Evolutionary conservation across 2,888 invertebrate genomes (phyloP).

Genomic region (Gasteruption jaculator): DNA sequence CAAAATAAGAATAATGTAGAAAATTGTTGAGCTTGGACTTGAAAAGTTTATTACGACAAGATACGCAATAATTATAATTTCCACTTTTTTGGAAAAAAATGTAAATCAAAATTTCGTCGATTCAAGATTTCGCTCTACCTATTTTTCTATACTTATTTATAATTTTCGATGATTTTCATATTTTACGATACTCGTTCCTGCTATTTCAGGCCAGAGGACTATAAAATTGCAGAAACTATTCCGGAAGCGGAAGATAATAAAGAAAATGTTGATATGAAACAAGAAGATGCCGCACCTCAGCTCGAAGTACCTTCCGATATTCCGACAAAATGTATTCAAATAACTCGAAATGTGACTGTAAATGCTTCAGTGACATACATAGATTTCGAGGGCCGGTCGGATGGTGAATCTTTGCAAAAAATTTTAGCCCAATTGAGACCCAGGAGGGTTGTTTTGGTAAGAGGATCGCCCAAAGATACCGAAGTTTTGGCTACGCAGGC

Average conservation of each 20-base stretch:
- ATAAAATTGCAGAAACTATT: conserved; percentile 72
- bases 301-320: conserved; percentile 61
- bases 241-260: conserved; percentile 66
- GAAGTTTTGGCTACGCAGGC: conserved; percentile 67
- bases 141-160: conserved; percentile 2
- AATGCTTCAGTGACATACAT: conserved; percentile 89
- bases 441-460: conserved; percentile 65
- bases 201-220: conserved; percentile 78
- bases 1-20: too few species aligned
- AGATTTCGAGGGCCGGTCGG: conserved; percentile 93
- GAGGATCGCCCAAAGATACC: conserved; percentile 69
- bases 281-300: conserved; percentile 57
- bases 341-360: conserved; percentile 70
- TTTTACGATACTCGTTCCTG: conserved; percentile 12
- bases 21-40: too few species aligned
- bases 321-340: conserved; percentile 84
- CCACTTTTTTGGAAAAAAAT: too few species aligned
- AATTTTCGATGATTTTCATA: conserved; percentile 9
- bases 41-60: too few species aligned
- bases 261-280: conserved; percentile 63
- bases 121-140: conserved; percentile 2
- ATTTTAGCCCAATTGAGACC: conserved; percentile 65
- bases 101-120: too few species aligned
- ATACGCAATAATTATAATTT: too few species aligned
- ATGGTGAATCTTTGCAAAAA: conserved; percentile 75